phyloP scores from a whole-genome alignment of 2,113 vertebrate species.

The Otis tarda region DNA sequence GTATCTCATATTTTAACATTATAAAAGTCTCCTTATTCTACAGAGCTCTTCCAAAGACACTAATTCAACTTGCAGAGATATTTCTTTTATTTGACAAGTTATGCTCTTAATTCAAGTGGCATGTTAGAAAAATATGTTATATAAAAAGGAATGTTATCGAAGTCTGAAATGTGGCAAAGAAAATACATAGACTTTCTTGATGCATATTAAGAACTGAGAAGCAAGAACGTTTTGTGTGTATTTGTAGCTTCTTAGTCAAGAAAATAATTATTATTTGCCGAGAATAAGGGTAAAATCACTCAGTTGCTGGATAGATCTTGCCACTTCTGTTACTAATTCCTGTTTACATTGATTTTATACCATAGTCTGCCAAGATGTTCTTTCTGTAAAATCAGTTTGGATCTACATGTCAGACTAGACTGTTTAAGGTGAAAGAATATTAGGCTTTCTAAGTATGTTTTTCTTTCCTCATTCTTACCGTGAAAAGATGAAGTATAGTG shows the following conservation, averaged over 20 bases:
- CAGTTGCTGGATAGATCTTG: not conserved
- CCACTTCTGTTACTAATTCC: not conserved
- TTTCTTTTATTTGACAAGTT: not conserved
- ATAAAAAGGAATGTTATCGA: not conserved
- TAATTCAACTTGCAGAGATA: not conserved
- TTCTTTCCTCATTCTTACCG: not conserved
- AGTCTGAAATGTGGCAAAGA: not conserved
- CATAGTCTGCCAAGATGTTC: not conserved
- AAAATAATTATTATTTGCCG: not conserved
- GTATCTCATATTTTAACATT: not conserved
- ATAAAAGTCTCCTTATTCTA: not conserved
- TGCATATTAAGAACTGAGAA: not conserved
- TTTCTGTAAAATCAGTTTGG: not conserved
- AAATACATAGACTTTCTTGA: not conserved
- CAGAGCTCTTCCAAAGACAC: not conserved
- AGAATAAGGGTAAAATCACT: not conserved
- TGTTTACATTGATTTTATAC: not conserved
- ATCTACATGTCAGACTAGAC: rapidly evolving
- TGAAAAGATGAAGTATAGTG: not conserved
- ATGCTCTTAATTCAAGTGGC: not conserved
- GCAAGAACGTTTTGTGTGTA: not conserved
- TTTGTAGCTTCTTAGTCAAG: not conserved
- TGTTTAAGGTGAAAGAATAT: not conserved
- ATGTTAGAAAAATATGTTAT: not conserved
- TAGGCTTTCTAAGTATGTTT: not conserved